These are phyloP conservation scores for Macropus fuliginosus DNA, from an alignment of 2,797 vertebrate species.

Conservation along the genomic window DNA sequence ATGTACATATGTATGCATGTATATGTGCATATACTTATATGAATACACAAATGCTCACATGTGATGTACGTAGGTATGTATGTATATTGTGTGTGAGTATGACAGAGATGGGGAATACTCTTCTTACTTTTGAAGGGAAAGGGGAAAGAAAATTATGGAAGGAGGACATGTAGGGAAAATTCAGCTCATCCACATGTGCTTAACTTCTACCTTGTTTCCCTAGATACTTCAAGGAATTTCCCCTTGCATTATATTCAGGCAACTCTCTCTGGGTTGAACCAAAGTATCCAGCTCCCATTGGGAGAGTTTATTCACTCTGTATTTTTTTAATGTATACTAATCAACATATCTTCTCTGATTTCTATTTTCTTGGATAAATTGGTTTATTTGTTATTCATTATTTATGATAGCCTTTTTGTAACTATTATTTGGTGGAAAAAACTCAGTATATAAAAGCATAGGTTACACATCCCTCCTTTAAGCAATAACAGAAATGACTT, in stretches of 20 bases:
- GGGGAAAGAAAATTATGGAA: neutral
- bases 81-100: too few species aligned
- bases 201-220: neutral
- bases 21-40: too few species aligned
- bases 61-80: too few species aligned
- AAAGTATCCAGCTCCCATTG: neutral
- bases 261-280: neutral
- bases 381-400: neutral
- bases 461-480: neutral
- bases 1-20: neutral
- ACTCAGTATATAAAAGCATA: neutral
- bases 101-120: neutral
- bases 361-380: neutral
- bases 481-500: neutral
- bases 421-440: neutral
- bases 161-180: neutral
- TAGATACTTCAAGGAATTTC: neutral
- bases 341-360: neutral
- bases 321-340: neutral
- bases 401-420: neutral
- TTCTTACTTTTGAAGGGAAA: neutral
- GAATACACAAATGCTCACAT: too few species aligned
- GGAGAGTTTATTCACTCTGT: neutral
- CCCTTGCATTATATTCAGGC: neutral
- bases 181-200: neutral